A percentile compares a stretch with the other conserved stretches of the same genome.
Conservation (phyloP, 2,888 invertebrate genomes). For the Tromatobia lineatoria region DNA sequence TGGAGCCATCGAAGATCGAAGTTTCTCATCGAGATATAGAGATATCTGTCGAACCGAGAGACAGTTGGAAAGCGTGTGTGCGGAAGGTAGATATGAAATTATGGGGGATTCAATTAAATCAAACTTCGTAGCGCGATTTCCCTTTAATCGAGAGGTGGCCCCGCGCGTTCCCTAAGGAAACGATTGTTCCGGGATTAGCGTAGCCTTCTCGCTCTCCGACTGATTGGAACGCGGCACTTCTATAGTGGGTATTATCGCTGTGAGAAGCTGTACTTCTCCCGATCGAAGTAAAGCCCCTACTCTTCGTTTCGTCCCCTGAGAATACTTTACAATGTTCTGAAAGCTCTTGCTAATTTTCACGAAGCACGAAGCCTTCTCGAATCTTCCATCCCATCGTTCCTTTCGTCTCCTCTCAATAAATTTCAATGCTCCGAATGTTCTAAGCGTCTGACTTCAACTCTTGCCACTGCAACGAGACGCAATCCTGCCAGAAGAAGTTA, state of each 20-base stretch:
- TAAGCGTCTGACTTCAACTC: slow-evolving; percentile 17
- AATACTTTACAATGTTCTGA: slow-evolving; percentile 42
- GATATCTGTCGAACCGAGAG: slow-evolving; percentile 54
- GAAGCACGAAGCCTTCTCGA: slow-evolving; percentile 26
- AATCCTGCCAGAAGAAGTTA: slow-evolving; percentile 15
- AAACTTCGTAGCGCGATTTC: slow-evolving; percentile 79
- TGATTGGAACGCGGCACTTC: slow-evolving; percentile 79
- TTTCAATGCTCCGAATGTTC: slow-evolving; percentile 25
- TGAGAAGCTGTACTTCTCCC: slow-evolving; percentile 25
- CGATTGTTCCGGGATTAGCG: slow-evolving; percentile 84
- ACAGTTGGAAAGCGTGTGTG: slow-evolving; percentile 78
- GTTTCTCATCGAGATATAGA: slow-evolving; percentile 68
- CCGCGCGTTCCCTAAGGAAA: slow-evolving; percentile 57
- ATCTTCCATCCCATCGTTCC: slow-evolving; percentile 13
- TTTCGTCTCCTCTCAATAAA: slow-evolving; percentile 20
- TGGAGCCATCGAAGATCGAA: slow-evolving; percentile 75
- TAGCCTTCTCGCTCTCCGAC: slow-evolving; percentile 71
- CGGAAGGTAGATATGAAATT: slow-evolving; percentile 84
- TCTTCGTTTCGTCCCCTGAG: slow-evolving; percentile 32
- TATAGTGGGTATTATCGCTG: slow-evolving; percentile 20
- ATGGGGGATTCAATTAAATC: slow-evolving; percentile 84
- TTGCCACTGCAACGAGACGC: slow-evolving; percentile 1
- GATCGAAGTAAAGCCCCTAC: slow-evolving; percentile 9
- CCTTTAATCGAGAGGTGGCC: slow-evolving; percentile 77
- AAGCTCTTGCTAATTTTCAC: slow-evolving; percentile 36